Conservation (phyloP, 2,113 vertebrate genomes). For the Oryzias melastigma region DNA sequence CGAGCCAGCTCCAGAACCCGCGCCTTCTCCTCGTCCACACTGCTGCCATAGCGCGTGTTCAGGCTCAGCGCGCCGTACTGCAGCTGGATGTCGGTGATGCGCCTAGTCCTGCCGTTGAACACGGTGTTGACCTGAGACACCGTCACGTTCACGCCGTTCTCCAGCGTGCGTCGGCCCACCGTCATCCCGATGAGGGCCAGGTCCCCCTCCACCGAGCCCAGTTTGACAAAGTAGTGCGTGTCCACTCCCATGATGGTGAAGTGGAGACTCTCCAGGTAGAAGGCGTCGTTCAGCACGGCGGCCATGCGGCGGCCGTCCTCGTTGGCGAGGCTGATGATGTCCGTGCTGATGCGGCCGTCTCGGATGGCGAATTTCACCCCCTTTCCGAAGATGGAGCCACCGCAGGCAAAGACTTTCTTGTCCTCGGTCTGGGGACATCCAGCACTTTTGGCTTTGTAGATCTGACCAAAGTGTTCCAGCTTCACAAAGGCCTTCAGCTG, state of each 20-base stretch:
- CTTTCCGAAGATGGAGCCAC: slow-evolving; percentile 90
- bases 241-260: slow-evolving; percentile 90
- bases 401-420: slow-evolving; percentile 84
- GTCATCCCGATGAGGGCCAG: slow-evolving; percentile 92
- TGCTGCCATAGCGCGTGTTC: slow-evolving; percentile 93
- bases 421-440: slow-evolving; percentile 84
- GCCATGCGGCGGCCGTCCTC: slow-evolving; percentile 92
- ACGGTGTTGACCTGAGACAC: slow-evolving; percentile 95
- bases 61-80: slow-evolving; percentile 84
- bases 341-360: slow-evolving; percentile 86
- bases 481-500: slow-evolving; percentile 97
- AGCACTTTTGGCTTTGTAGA: slow-evolving; percentile 86
- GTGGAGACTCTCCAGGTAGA: slow-evolving; percentile 91
- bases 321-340: slow-evolving; percentile 94
- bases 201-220: slow-evolving; percentile 86
- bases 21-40: slow-evolving; percentile 89
- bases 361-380: slow-evolving; percentile 94
- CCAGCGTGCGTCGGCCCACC: slow-evolving; percentile 89
- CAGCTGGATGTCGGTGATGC: slow-evolving; percentile 94
- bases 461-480: slow-evolving; percentile 89
- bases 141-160: slow-evolving; percentile 94
- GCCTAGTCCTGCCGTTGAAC: slow-evolving; percentile 90
- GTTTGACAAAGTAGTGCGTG: slow-evolving; percentile 94
- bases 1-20: slow-evolving; percentile 90
- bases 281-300: slow-evolving; percentile 87